These are phyloP conservation scores for Eospalax fontanierii DNA, from an alignment of 2,797 vertebrate genomes.

Conservation along the genomic window DNA sequence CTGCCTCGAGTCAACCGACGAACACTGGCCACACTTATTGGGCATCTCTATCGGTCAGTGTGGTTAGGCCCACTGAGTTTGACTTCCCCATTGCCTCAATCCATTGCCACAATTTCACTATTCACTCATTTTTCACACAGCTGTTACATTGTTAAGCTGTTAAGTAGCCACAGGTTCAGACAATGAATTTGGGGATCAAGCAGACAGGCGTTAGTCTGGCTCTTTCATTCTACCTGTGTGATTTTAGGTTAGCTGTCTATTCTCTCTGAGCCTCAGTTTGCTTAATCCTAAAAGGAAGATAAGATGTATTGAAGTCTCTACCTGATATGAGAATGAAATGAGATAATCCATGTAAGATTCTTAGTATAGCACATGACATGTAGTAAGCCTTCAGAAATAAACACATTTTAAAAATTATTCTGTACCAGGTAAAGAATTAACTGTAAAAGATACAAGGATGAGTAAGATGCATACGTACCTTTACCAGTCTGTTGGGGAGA, in stretches of 20 bases:
- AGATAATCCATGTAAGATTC: constrained; percentile 39
- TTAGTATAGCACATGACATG: constrained; percentile 6
- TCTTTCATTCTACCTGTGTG: background rate
- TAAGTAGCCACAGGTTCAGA: constrained; percentile 4
- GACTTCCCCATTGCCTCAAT: background rate
- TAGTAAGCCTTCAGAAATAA: constrained; percentile 49
- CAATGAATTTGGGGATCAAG: background rate
- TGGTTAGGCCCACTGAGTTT: background rate
- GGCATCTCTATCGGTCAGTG: constrained; percentile 96
- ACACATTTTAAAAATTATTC: background rate
- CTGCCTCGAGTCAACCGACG: constrained; percentile 96
- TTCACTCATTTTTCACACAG: background rate
- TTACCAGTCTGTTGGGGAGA: background rate
- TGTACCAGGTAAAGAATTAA: constrained; percentile 21
- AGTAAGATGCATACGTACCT: constrained; percentile 9
- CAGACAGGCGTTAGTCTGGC: constrained; percentile 27
- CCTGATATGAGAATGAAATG: constrained; percentile 30
- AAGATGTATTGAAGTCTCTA: background rate
- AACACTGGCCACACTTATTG: constrained; percentile 95
- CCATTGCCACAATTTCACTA: background rate
- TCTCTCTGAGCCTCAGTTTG: constrained; percentile 43
- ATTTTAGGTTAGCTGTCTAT: background rate
- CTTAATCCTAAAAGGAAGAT: constrained; percentile 52
- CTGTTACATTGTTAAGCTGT: background rate
- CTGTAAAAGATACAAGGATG: constrained; percentile 25